Base-by-base conservation (phyloP, 2,888 invertebrate genomes). In the Myathropa florea region DNA sequence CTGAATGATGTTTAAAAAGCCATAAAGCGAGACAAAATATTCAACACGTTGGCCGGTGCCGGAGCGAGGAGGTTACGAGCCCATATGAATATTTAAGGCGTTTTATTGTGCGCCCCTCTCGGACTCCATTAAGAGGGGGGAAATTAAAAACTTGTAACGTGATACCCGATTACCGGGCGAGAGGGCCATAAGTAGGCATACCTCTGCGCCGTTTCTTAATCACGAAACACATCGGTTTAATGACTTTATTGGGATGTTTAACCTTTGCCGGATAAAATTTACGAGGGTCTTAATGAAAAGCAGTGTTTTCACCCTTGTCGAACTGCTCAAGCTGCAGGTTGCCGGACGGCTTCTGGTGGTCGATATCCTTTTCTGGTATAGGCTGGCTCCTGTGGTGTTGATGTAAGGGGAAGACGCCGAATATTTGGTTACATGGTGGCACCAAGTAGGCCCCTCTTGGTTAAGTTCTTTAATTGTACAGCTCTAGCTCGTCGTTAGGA, bases 1-100 rank as follows among this genome's bases (percentile, higher is more conserved):
- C 67, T 23, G 61, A 57, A 60, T 64, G 81, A 81, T 77, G 68
- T 85, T 85, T 85, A 85, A 85, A 85, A 81, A 77, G 59, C 72
- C 57, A 81, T 85, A 85, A 85, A 26, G 61, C 30, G 65, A 30
- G 71, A 77, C 76, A 73, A 81, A 68, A 81, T 68, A 73, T 65
- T 73, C 63, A 78, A 78, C 70, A 78, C 64, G 71, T 78, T 70
- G 60, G 24, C 18, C 36, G 14, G 55, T 21, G 14, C n/a, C 23
- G 4, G 26, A 12, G 23, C 30, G 30, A 55, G 4, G 12, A 28
- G 14, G 24, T 23, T 67, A 72, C 53, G 65, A 26, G 72, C 30
- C 53, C 60, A 21, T 78, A 79, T 84, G 83, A 75, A 79, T 79
- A 76, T 83, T 73, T 83, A 77, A 68, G 57, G 39, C 26, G 21